Evolutionary conservation across 2,797 vertebrate species (phyloP).

Genomic region (Pangasius sanitwongsei): DNA sequence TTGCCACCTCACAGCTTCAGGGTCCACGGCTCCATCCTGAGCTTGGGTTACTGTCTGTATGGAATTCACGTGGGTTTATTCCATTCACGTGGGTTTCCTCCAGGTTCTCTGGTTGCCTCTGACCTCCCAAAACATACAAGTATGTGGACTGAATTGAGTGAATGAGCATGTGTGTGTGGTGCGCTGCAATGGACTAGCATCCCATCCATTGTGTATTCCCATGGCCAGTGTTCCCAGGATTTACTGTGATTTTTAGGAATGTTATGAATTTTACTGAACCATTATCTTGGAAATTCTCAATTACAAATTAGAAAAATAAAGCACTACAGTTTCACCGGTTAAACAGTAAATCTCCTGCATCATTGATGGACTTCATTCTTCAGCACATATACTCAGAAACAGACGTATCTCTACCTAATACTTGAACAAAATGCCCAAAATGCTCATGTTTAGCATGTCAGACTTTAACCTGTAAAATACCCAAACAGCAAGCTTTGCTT

Average conservation of each 20-base stretch:
- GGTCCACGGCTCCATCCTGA: too few relatives aligned
- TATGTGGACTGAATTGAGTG: neutral
- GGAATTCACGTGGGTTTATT: neutral
- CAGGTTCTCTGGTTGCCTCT: neutral
- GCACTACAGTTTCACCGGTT: neutral
- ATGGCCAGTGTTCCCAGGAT: neutral
- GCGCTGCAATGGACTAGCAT: neutral
- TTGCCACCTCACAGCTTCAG: neutral
- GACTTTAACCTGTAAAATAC: neutral
- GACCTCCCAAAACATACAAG: neutral
- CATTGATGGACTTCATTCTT: neutral
- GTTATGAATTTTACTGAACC: neutral
- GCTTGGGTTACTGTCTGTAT: neutral
- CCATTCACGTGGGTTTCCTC: neutral
- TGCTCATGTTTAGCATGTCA: neutral
- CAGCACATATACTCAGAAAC: too few relatives aligned
- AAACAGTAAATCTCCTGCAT: neutral
- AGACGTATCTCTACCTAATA: neutral
- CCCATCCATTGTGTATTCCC: neutral
- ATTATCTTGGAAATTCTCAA: neutral
- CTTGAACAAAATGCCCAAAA: neutral
- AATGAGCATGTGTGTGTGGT: neutral
- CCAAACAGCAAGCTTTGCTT: conserved; percentile 1
- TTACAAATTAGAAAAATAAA: neutral
- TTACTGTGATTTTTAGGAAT: neutral